phyloP scores from a whole-genome alignment of 2,797 vertebrate genomes.

The Botia almorhae region DNA sequence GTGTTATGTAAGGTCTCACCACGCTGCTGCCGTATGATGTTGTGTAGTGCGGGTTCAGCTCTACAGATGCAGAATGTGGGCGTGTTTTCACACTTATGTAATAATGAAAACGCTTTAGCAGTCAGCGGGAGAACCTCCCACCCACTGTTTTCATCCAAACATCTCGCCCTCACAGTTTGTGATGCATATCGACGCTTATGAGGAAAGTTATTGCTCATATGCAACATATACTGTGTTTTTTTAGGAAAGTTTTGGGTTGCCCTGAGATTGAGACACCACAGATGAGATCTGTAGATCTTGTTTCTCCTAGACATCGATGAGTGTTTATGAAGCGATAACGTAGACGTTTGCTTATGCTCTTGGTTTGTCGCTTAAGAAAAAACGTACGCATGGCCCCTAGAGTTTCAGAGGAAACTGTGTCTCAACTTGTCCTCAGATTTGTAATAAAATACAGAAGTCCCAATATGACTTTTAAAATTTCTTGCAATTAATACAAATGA shows the following conservation, averaged over 20 bases:
- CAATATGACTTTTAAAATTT: no score
- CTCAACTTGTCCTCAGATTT: no score
- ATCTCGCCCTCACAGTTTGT: neutral
- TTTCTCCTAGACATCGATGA: neutral
- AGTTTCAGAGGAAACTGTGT: no score
- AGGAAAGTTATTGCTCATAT: neutral
- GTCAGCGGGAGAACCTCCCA: neutral
- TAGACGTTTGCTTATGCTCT: no score
- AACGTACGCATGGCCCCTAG: no score
- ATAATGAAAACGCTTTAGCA: slow-evolving; percentile 7
- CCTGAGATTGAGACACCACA: no score
- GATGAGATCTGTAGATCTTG: neutral
- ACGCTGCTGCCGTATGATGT: slow-evolving; percentile 22
- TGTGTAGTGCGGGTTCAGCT: neutral
- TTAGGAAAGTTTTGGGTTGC: neutral
- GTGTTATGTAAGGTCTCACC: slow-evolving; percentile 14
- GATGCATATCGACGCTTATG: neutral
- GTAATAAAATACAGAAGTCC: no score
- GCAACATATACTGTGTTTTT: neutral
- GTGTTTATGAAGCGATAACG: no score
- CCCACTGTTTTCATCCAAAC: slow-evolving; percentile 5
- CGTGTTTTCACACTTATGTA: slow-evolving; percentile 41
- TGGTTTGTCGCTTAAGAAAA: no score
- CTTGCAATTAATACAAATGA: no score
- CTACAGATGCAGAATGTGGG: slow-evolving; percentile 22